These are phyloP conservation scores for Pionites leucogaster DNA, from an alignment of 2,113 vertebrate species.

Conservation along the genomic window DNA sequence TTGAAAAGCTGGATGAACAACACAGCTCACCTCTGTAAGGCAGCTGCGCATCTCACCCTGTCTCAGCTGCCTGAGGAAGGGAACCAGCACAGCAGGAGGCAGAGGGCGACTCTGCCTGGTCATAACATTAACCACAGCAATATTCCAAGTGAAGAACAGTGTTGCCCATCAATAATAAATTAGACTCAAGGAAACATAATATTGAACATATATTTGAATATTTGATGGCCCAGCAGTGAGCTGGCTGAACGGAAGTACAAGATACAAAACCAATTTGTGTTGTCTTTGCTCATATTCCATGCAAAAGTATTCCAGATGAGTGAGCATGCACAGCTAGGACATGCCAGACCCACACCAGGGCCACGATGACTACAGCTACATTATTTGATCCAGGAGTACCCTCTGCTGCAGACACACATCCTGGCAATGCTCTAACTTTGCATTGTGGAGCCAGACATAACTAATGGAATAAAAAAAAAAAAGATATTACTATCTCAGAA, in stretches of 20 bases:
- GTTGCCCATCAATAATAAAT: neutral
- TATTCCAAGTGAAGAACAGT: rapidly evolving
- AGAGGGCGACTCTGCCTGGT: neutral
- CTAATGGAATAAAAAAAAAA: neutral
- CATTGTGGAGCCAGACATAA: neutral
- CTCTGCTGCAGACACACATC: neutral
- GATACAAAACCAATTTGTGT: neutral
- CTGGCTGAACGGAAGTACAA: neutral
- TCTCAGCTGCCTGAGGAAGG: neutral
- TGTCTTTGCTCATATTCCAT: neutral
- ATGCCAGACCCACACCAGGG: neutral
- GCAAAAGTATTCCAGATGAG: neutral
- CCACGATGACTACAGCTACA: neutral
- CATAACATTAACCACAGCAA: neutral
- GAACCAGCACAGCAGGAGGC: neutral
- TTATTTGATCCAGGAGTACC: neutral
- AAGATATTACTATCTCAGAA: neutral
- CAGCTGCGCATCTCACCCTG: rapidly evolving
- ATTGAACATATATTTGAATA: neutral
- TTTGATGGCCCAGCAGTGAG: neutral
- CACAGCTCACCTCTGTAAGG: neutral
- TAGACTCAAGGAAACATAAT: neutral
- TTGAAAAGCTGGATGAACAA: neutral
- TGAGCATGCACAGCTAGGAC: neutral
- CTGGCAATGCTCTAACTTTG: neutral